phyloP scores from a whole-genome alignment of 2,113 vertebrate species.

The Thamnaconus septentrionalis region DNA sequence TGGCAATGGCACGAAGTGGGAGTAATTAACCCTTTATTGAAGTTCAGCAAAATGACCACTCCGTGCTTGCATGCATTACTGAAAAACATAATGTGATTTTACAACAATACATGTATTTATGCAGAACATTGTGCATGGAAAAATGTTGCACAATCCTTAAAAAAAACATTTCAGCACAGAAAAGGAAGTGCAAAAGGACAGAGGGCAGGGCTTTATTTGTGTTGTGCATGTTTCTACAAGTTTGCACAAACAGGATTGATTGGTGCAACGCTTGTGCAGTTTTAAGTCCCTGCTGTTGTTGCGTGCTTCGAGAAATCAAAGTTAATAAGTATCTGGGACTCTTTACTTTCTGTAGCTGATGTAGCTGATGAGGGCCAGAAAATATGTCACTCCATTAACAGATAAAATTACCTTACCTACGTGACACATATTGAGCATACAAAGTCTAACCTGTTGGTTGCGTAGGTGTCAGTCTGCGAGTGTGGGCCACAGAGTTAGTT shows the following conservation, averaged over 20 bases:
- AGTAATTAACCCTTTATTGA: too few species aligned
- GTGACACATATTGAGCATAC: background rate
- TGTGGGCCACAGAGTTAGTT: background rate
- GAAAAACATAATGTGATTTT: conserved; percentile 8
- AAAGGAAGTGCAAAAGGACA: conserved; percentile 31
- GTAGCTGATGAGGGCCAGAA: background rate
- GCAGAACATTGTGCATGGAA: too few species aligned
- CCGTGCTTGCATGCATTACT: background rate
- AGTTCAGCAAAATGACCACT: too few species aligned
- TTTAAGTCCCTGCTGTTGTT: too few species aligned
- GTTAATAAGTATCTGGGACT: too few species aligned
- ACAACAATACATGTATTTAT: conserved; percentile 10
- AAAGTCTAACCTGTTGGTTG: background rate
- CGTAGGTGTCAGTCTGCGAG: conserved; percentile 3
- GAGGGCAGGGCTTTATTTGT: conserved; percentile 10
- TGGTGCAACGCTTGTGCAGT: too few species aligned
- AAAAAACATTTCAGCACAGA: background rate
- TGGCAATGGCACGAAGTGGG: too few species aligned
- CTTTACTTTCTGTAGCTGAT: too few species aligned
- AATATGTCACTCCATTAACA: background rate
- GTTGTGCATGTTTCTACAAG: conserved; percentile 19
- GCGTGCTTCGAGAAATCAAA: too few species aligned
- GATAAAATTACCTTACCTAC: background rate
- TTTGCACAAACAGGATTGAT: conserved; percentile 4
- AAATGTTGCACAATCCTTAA: too few species aligned